Base-by-base conservation (phyloP, 1,140 invertebrate genomes). In the Lasioglossum albipes region DNA sequence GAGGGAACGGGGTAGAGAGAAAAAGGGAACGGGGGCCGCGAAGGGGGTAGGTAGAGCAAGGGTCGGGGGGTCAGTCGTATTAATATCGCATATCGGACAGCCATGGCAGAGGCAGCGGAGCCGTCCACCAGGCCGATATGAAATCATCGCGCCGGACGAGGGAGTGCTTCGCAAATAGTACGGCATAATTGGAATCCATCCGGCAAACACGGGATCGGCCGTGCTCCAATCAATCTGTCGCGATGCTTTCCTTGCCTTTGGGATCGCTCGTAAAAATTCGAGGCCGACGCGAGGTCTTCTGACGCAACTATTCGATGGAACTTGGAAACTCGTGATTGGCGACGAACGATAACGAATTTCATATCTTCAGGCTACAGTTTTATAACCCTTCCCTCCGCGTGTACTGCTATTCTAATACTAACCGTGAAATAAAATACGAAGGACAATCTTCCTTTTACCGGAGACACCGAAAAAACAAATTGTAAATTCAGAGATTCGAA, bases 151-250 rank as follows among this genome's bases (percentile, higher is more conserved):
- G 74, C 79, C 82, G 88, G 69, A 66, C 88, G 88, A 87, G 90
- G 89, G 90, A 93, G 91, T 91, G 92, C 91, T 93, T 88, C 82
- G 92, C 90, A 93, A 93, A 93, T 93, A 93, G 88, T 91, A 89
- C 75, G 83, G 86, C 87, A 90, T 93, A 92, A 93, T 93, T 93
- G 92, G 86, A 92, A 93, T 91, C 89, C 91, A 91, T 91, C 89
- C 87, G 88, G 89, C 89, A 87, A 89, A 88, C 88, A 85, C 81
- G 79, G 77, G 78, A 81, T 85, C 83, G 75, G 59, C 75, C 82
- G 81, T 81, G 73, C 84, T 87, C 87, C 84, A 86, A 90, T 90
- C 89, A 90, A 90, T 89, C 89, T 84, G 87, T 85, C 80, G 76
- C 84, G 78, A 77, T 59, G 76, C 68, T 82, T 64, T 83, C 84